Evolutionary conservation across 2,888 invertebrate species (phyloP).

Genomic region (Torymus auratus): DNA sequence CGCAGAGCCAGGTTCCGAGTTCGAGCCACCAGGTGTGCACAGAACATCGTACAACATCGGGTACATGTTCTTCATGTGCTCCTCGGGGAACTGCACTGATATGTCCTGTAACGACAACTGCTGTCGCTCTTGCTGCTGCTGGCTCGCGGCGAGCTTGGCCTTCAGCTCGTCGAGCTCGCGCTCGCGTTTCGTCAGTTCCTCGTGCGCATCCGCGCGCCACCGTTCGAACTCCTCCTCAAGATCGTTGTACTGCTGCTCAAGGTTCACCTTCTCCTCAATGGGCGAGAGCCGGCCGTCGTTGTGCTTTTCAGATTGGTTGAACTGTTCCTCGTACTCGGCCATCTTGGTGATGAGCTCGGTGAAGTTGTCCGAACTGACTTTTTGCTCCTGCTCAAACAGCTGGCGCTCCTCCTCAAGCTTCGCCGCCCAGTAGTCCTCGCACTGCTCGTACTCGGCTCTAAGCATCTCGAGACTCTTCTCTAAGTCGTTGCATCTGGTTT

Average conservation of each 20-base stretch:
- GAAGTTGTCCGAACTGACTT: slow-evolving; percentile 86
- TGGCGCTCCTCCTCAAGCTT: slow-evolving; percentile 89
- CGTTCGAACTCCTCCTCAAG: slow-evolving; percentile 84
- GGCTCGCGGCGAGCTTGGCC: slow-evolving; percentile 64
- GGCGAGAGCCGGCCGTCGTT: slow-evolving; percentile 82
- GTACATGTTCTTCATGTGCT: slow-evolving; percentile 46
- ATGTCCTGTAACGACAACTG: slow-evolving; percentile 57
- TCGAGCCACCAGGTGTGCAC: slow-evolving; percentile 20
- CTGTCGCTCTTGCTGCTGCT: slow-evolving; percentile 19
- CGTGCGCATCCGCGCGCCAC: slow-evolving; percentile 78
- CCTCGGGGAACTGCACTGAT: slow-evolving; percentile 67
- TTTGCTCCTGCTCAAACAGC: slow-evolving; percentile 86
- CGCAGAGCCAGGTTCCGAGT: neutral
- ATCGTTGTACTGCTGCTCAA: slow-evolving; percentile 85
- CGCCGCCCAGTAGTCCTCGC: slow-evolving; percentile 91
- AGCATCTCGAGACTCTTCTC: slow-evolving; percentile 86
- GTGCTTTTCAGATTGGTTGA: slow-evolving; percentile 78
- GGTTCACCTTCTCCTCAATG: slow-evolving; percentile 85
- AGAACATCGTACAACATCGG: slow-evolving; percentile 37
- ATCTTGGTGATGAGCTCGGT: slow-evolving; percentile 85
- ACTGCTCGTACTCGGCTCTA: slow-evolving; percentile 87
- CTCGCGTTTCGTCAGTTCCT: slow-evolving; percentile 79
- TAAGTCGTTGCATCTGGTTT: slow-evolving; percentile 81
- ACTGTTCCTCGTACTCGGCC: slow-evolving; percentile 88
- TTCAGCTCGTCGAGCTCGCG: slow-evolving; percentile 79